A percentile compares a stretch with the other conserved stretches of the same genome.
phyloP scores from a whole-genome alignment of 2,113 vertebrate species.

The Perognathus longimembris region DNA sequence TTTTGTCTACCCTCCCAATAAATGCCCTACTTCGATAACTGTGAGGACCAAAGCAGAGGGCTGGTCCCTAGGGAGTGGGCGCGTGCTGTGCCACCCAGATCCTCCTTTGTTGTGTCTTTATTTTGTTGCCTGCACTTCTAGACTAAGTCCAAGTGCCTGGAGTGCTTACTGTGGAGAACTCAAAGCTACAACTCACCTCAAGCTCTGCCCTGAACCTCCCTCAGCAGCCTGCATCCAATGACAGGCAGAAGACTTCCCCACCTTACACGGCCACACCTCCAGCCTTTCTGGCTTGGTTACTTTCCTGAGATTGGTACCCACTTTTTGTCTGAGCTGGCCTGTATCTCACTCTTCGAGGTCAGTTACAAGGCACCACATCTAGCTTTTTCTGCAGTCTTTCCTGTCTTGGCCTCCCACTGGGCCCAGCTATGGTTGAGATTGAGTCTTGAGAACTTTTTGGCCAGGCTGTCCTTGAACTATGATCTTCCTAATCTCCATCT shows the following conservation, averaged over 20 bases:
- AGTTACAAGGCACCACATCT: no score
- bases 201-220: neutral
- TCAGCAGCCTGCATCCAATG: neutral
- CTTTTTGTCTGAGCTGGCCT: no score
- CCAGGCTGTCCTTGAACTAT: no score
- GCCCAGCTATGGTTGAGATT: no score
- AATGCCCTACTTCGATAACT: slow-evolving; percentile 19
- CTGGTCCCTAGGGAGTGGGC: neutral
- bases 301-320: no score
- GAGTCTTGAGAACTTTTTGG: no score
- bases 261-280: neutral
- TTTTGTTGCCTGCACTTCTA: neutral
- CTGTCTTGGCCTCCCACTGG: no score
- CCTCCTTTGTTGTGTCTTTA: neutral
- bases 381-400: no score
- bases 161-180: neutral
- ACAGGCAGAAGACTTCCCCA: neutral
- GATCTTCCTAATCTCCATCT: no score
- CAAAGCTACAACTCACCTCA: neutral
- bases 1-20: neutral
- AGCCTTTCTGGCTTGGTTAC: no score
- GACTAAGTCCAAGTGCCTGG: neutral
- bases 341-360: no score
- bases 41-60: neutral
- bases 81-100: neutral